A percentile compares a stretch with the other conserved stretches of the same genome.
Conservation (phyloP, 2,888 invertebrate genomes). For the Elysia crispata region DNA sequence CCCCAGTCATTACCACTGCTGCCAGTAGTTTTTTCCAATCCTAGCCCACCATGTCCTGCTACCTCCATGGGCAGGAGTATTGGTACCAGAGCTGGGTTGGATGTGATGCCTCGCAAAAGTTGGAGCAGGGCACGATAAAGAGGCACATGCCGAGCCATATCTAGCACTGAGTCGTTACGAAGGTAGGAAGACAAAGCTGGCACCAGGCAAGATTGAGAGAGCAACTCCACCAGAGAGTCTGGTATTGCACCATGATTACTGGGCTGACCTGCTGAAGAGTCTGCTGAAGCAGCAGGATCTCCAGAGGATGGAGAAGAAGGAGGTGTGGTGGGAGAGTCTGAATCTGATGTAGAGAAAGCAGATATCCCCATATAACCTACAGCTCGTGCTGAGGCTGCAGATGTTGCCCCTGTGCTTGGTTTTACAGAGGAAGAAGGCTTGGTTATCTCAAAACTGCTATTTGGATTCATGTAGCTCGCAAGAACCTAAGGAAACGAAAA, state of each 20-base stretch:
- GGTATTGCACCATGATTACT: conserved; percentile 47
- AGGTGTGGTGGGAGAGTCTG: conserved; percentile 49
- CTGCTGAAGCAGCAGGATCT: neutral
- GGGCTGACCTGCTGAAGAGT: too few relatives aligned
- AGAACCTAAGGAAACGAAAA: conserved; percentile 82
- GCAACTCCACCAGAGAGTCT: conserved; percentile 85
- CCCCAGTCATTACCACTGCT: conserved; percentile 22
- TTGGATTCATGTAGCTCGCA: conserved; percentile 91
- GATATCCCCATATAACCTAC: neutral
- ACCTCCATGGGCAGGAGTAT: conserved; percentile 81
- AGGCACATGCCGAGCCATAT: conserved; percentile 97
- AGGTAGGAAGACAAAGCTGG: conserved; percentile 93
- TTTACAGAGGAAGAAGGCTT: too few relatives aligned
- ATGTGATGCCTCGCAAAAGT: conserved; percentile 86
- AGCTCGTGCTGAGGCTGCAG: too few relatives aligned
- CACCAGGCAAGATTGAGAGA: conserved; percentile 89
- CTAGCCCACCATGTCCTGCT: conserved; percentile 49
- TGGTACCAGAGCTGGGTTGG: conserved; percentile 80
- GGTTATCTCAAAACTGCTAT: conserved; percentile 22
- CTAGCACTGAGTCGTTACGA: conserved; percentile 95
- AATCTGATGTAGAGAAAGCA: conserved; percentile 6
- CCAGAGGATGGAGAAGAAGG: conserved; percentile 52
- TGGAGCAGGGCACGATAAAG: conserved; percentile 90
- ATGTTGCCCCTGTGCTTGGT: too few relatives aligned
- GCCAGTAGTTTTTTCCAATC: neutral